phyloP scores from a whole-genome alignment of 1,140 invertebrate species.

The Papilio xuthus region DNA sequence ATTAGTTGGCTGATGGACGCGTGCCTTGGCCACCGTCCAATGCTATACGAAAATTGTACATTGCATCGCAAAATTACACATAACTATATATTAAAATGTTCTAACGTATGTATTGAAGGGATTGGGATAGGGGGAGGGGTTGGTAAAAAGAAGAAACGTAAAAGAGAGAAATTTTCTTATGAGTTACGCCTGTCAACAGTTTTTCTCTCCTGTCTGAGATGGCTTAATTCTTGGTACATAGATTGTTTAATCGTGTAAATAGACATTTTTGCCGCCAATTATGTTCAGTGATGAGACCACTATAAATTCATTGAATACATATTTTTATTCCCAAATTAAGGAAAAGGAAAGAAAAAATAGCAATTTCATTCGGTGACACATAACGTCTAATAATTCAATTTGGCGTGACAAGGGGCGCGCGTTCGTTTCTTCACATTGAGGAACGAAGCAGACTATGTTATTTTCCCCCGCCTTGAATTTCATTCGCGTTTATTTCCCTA shows the following conservation, averaged over 20 bases:
- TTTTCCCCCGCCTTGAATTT: conserved; percentile 28
- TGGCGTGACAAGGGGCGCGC: background rate
- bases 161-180: background rate
- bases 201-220: too few species aligned
- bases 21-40: conserved; percentile 1
- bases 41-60: background rate
- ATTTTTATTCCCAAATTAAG: conserved; percentile 8
- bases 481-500: conserved; percentile 7
- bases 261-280: background rate
- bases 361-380: conserved; percentile 24
- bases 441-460: conserved; percentile 29
- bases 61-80: background rate
- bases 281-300: background rate
- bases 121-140: background rate
- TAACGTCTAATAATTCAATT: conserved; percentile 28
- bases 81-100: background rate
- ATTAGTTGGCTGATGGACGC: conserved; percentile 16
- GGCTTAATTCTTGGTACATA: too few species aligned
- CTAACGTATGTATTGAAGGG: background rate
- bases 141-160: background rate
- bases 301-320: background rate
- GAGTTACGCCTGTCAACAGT: background rate
- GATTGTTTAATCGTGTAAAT: too few species aligned
- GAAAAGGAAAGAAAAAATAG: conserved; percentile 13
- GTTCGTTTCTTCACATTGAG: conserved; percentile 31